These are phyloP conservation scores for Oreochromis niloticus DNA, from an alignment of 2,113 vertebrate species.

Conservation along the genomic window DNA sequence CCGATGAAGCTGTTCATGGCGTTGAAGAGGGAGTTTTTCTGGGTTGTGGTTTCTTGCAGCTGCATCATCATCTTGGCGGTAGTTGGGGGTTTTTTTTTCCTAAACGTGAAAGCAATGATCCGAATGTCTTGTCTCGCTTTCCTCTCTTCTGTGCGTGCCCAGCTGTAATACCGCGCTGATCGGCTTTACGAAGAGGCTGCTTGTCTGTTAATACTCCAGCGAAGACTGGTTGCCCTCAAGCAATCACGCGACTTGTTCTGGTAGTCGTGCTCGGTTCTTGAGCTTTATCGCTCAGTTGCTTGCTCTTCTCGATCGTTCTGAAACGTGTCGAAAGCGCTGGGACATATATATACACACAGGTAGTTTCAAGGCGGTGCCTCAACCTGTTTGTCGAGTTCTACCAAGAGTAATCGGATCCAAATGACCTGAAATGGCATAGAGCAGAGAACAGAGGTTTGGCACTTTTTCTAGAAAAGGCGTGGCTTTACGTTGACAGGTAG, in stretches of 20 bases:
- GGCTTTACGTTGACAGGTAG: constrained; percentile 4
- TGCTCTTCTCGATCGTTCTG: not conserved
- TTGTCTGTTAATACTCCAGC: not conserved
- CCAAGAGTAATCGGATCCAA: constrained; percentile 35
- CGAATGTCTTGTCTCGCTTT: not conserved
- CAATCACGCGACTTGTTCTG: not conserved
- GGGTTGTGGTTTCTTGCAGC: constrained; percentile 80
- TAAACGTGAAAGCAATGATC: not conserved
- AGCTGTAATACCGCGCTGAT: constrained; percentile 30
- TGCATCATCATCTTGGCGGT: constrained; percentile 77
- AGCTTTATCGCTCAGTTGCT: not conserved
- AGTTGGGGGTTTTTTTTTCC: not conserved
- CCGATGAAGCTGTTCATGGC: constrained; percentile 96
- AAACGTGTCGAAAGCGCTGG: not conserved
- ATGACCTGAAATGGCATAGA: constrained; percentile 36
- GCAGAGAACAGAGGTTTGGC: not conserved
- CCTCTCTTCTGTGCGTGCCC: not conserved
- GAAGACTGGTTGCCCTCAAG: constrained; percentile 12
- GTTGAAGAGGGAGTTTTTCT: constrained; percentile 93
- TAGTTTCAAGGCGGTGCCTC: constrained; percentile 46
- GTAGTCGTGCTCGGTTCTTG: not conserved
- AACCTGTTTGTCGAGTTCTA: constrained; percentile 60
- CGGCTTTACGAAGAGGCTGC: constrained; percentile 13
- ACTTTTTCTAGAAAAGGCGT: not conserved
- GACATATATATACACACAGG: not conserved